phyloP scores from a whole-genome alignment of 2,113 vertebrate species.

The Phodopus roborovskii region DNA sequence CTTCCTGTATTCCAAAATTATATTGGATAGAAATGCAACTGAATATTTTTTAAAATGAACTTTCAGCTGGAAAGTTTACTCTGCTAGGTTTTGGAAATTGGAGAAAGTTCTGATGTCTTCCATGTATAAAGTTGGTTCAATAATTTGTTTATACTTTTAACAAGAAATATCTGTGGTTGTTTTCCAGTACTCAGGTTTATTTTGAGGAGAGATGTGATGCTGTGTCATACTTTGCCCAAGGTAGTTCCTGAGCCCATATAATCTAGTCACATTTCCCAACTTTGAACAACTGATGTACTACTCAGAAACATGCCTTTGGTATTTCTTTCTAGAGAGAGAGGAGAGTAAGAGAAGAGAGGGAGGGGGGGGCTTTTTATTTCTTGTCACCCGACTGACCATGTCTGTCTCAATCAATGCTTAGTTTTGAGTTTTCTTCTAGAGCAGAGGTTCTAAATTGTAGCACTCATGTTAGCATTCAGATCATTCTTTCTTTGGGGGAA shows the following conservation, averaged over 20 bases:
- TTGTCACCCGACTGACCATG: slow-evolving; percentile 9
- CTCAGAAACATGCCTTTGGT: not conserved
- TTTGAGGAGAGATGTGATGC: slow-evolving; percentile 46
- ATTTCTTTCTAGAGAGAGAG: not conserved
- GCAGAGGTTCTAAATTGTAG: slow-evolving; percentile 20
- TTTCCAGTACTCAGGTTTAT: slow-evolving; percentile 41
- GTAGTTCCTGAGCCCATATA: slow-evolving; percentile 27
- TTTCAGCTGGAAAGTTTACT: slow-evolving; percentile 41
- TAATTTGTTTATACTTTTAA: slow-evolving; percentile 33
- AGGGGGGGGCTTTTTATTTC: not conserved
- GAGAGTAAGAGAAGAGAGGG: not conserved
- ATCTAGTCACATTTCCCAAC: slow-evolving; percentile 25
- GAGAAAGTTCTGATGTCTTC: slow-evolving; percentile 43
- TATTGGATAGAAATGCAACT: not conserved
- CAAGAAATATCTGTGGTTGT: slow-evolving; percentile 26
- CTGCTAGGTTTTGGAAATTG: slow-evolving; percentile 15
- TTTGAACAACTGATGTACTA: slow-evolving; percentile 2
- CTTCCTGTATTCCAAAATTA: not conserved
- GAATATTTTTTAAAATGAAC: slow-evolving; percentile 55
- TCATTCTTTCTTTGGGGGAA: not conserved
- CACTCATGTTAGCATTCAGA: not conserved
- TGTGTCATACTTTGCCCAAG: not conserved
- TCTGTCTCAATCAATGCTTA: slow-evolving; percentile 51
- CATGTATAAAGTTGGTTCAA: slow-evolving; percentile 7
- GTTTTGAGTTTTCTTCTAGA: slow-evolving; percentile 24